These are phyloP conservation scores for Synergus laeviventris DNA, from an alignment of 2,888 invertebrate species.

Conservation along the genomic window DNA sequence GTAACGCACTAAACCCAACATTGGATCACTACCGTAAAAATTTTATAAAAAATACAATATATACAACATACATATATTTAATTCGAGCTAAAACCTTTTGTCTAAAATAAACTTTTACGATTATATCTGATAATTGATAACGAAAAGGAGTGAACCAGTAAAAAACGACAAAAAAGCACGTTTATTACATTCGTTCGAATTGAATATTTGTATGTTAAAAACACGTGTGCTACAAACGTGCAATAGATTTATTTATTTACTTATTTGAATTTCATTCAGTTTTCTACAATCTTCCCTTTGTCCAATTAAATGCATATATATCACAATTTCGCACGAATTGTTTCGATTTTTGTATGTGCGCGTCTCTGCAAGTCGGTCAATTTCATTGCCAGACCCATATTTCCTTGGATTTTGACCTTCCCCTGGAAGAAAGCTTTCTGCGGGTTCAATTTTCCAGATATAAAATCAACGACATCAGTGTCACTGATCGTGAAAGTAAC, in stretches of 20 bases:
- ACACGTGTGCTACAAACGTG: no score
- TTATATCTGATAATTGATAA: not conserved
- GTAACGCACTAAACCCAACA: not conserved
- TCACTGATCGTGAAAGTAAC: slow-evolving; percentile 94
- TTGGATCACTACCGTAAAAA: not conserved
- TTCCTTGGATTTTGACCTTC: slow-evolving; percentile 96
- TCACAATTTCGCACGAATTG: slow-evolving; percentile 87
- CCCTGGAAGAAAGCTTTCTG: slow-evolving; percentile 98
- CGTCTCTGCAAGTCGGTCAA: slow-evolving; percentile 88
- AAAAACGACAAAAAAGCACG: not conserved
- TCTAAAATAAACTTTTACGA: not conserved
- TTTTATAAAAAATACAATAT: slow-evolving; percentile 1
- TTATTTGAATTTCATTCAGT: not conserved
- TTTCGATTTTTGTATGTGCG: slow-evolving; percentile 85
- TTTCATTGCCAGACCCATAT: slow-evolving; percentile 97
- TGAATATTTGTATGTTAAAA: no score
- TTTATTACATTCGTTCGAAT: not conserved
- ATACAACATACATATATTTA: not conserved
- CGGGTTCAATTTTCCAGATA: slow-evolving; percentile 93
- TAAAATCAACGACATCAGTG: slow-evolving; percentile 90
- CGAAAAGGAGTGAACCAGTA: not conserved
- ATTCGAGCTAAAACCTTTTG: not conserved
- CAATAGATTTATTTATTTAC: no score
- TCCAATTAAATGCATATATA: slow-evolving; percentile 57
- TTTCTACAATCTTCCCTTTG: not conserved